Conservation (phyloP, 2,888 invertebrate species). For the Adelognathus sp. region DNA sequence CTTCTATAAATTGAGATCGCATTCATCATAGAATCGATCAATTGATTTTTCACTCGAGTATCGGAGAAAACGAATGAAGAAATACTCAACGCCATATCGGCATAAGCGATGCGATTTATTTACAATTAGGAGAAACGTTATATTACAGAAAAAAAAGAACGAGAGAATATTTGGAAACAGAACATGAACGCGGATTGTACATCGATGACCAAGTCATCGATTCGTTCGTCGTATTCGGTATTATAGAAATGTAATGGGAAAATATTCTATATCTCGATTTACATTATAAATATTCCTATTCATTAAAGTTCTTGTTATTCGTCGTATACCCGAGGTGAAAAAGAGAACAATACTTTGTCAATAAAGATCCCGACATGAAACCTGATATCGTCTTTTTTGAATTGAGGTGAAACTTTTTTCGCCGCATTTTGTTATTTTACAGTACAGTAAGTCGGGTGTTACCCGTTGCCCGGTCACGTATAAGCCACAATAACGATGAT, state of each 20-base stretch:
- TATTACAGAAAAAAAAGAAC: constrained; percentile 35
- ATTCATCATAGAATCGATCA: neutral
- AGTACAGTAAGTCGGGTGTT: too few species aligned
- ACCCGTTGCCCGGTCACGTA: too few species aligned
- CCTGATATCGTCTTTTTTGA: neutral
- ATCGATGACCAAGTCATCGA: constrained; percentile 53
- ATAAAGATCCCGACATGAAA: constrained; percentile 62
- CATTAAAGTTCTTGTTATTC: constrained; percentile 62
- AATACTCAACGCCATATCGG: constrained; percentile 12
- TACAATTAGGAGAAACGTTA: constrained; percentile 39
- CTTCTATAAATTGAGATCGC: neutral
- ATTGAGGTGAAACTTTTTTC: too few species aligned
- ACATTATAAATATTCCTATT: constrained; percentile 59
- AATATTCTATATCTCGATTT: constrained; percentile 65
- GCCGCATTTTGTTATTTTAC: too few species aligned
- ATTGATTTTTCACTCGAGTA: neutral
- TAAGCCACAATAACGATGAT: too few species aligned
- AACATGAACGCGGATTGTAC: constrained; percentile 3
- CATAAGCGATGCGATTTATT: constrained; percentile 31
- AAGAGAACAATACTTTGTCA: constrained; percentile 64
- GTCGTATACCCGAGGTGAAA: constrained; percentile 36
- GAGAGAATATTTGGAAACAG: constrained; percentile 26
- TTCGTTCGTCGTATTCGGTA: constrained; percentile 54
- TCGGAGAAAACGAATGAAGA: neutral
- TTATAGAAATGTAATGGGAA: constrained; percentile 58